phyloP scores from a whole-genome alignment of 2,797 vertebrate species.

The Aeoliscus strigatus region DNA sequence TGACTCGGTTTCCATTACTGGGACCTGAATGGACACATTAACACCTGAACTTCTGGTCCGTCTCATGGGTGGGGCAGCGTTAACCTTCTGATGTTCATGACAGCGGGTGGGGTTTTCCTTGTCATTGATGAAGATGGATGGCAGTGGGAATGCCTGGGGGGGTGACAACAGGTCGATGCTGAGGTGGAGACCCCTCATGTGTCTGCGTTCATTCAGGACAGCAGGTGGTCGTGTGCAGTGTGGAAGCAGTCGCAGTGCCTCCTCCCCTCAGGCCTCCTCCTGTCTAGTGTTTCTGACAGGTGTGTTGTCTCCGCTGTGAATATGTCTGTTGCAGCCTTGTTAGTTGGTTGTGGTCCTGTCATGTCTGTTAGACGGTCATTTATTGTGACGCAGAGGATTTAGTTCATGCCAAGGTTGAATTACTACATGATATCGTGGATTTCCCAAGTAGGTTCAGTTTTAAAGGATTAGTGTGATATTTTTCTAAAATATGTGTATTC shows the following conservation, averaged over 20 bases:
- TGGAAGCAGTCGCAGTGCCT: slow-evolving; percentile 18
- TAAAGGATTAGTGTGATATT: too few relatives aligned
- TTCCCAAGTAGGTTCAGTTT: too few relatives aligned
- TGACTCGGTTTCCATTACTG: too few relatives aligned
- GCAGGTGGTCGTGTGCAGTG: slow-evolving; percentile 39
- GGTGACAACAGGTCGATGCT: slow-evolving; percentile 36
- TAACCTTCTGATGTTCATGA: slow-evolving; percentile 15
- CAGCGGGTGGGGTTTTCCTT: slow-evolving; percentile 26
- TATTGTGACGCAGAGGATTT: too few relatives aligned
- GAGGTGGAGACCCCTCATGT: slow-evolving; percentile 5
- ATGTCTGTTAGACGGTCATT: too few relatives aligned
- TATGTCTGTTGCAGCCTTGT: too few relatives aligned
- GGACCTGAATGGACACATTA: too few relatives aligned
- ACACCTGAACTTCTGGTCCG: too few relatives aligned
- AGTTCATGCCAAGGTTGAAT: too few relatives aligned
- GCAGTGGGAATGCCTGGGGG: slow-evolving; percentile 4
- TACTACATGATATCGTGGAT: too few relatives aligned
- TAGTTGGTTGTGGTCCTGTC: too few relatives aligned
- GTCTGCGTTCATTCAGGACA: slow-evolving; percentile 25
- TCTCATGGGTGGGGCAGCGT: slow-evolving; percentile 8
- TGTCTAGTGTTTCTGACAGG: slow-evolving; percentile 45
- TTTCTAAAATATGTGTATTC: too few relatives aligned
- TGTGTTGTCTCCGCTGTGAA: slow-evolving; percentile 30
- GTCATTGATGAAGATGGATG: slow-evolving; percentile 44
- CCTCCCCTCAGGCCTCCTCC: slow-evolving; percentile 25